Evolutionary conservation across 2,888 invertebrate genomes (phyloP), one percentile per base, ranked within the genome.

Genomic region (Scaptomyza reducta): DNA sequence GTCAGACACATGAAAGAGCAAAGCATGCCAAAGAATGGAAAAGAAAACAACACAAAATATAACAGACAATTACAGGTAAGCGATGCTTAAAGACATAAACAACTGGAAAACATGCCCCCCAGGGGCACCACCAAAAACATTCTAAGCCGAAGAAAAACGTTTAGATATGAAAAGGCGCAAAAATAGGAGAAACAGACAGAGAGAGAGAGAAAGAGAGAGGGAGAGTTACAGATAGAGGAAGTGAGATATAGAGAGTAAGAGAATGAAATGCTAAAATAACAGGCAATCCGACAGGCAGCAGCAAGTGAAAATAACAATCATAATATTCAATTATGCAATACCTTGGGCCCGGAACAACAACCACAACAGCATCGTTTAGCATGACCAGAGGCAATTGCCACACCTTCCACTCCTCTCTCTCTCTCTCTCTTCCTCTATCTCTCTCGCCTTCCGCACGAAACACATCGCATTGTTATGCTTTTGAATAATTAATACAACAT

Each of bases 231-330:
- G 13, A 6, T 13, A 10, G 25, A 7, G 27, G 16, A 2, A 6
- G 41, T 4, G 22, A 22, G 22, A 22, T 3, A 6, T 3, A 14
- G 38, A 38, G 7, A 13, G 11, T 1, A 6, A 44, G 42, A 18
- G 22, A 45, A 56, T 6, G 38, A 61, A 41, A 56, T 50, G 42
- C 60, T 56, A 45, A 60, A 67, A 68, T 56, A 71, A 59, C 75
- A 70, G 56, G 44, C 61, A 74, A 59, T 57, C 61, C 40, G 62
- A 64, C 53, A 66, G 78, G 51, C 80, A 74, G 66, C 27, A 29
- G 66, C 83, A 87, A 87, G 64, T 84, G 84, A 77, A 78, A 87
- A 87, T 84, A 84, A 87, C 87, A 81, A 84, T 87, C 85, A 87
- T 84, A 81, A 81, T 84, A 87, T 81, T 81, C 81, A 80, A 71